phyloP scores from a whole-genome alignment of 1,140 invertebrate species.

The Orussus abietinus region DNA sequence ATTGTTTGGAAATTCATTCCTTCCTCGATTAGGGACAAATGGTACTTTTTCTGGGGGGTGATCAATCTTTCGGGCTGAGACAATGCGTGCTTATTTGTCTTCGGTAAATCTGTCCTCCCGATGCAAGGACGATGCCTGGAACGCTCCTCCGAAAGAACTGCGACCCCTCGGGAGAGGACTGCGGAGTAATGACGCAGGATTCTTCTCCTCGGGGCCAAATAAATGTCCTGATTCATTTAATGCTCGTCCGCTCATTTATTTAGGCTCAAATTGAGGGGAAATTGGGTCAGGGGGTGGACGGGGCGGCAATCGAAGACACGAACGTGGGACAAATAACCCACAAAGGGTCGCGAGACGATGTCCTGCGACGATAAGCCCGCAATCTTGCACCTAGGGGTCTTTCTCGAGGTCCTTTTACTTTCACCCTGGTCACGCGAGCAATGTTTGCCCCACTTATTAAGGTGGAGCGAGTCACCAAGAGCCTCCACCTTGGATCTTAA shows the following conservation, averaged over 20 bases:
- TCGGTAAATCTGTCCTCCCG: too few species aligned
- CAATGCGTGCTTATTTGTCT: too few species aligned
- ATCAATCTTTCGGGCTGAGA: too few species aligned
- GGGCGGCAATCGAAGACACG: conserved; percentile 27
- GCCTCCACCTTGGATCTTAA: too few species aligned
- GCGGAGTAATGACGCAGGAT: conserved; percentile 31
- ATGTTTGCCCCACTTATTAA: conserved; percentile 40
- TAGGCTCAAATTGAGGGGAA: conserved; percentile 33
- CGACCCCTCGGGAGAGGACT: too few species aligned
- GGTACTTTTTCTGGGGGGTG: too few species aligned
- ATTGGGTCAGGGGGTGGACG: conserved; percentile 34
- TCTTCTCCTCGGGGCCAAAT: conserved; percentile 30
- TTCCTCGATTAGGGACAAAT: too few species aligned
- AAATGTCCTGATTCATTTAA: conserved; percentile 44
- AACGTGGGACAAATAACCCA: conserved; percentile 35
- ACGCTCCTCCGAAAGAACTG: too few species aligned
- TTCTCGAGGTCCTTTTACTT: conserved; percentile 17
- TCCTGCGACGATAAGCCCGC: conserved; percentile 31
- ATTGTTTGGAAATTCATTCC: too few species aligned
- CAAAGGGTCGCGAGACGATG: conserved; percentile 5
- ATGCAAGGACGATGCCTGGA: too few species aligned
- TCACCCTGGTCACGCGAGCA: too few species aligned
- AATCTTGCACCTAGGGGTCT: conserved; percentile 43
- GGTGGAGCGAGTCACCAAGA: too few species aligned
- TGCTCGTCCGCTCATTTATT: conserved; percentile 36